Conservation (phyloP, 2,888 invertebrate species). For the Brachylomia viminalis region DNA sequence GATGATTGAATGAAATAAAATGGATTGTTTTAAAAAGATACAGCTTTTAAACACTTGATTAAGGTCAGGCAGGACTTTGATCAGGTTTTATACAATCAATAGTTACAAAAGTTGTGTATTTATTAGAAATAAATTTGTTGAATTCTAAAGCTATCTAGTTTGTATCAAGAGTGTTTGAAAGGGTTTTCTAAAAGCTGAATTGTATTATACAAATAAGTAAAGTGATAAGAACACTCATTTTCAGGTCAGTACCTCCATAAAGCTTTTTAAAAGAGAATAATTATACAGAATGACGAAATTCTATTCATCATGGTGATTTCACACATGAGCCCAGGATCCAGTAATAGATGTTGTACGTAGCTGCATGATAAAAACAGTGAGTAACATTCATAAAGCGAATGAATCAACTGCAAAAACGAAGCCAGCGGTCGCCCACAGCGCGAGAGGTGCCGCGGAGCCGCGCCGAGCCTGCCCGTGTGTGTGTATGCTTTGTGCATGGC, state of each 20-base stretch:
- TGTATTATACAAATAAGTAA: background rate
- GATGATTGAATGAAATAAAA: background rate
- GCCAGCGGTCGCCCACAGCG: conserved; percentile 67
- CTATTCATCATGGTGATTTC: conserved; percentile 29
- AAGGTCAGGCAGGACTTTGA: background rate
- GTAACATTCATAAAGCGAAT: conserved; percentile 67
- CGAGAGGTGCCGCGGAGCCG: conserved; percentile 48
- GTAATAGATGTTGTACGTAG: conserved; percentile 48
- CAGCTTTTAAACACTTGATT: background rate
- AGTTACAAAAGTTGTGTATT: background rate
- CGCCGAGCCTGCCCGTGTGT: conserved; percentile 61
- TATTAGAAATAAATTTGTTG: background rate
- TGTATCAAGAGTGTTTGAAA: background rate
- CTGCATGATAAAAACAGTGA: conserved; percentile 61
- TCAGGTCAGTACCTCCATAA: conserved; percentile 6
- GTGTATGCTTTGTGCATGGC: conserved; percentile 76
- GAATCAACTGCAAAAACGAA: conserved; percentile 77
- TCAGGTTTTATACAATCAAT: background rate
- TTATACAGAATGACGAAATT: conserved; percentile 19
- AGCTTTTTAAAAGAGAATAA: background rate
- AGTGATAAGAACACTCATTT: background rate
- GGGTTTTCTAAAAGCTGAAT: background rate
- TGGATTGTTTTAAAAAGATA: background rate
- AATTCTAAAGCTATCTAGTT: background rate
- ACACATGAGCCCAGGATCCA: conserved; percentile 33